Conservation (phyloP, 2,113 vertebrate genomes). For the Lipophrys pholis region DNA sequence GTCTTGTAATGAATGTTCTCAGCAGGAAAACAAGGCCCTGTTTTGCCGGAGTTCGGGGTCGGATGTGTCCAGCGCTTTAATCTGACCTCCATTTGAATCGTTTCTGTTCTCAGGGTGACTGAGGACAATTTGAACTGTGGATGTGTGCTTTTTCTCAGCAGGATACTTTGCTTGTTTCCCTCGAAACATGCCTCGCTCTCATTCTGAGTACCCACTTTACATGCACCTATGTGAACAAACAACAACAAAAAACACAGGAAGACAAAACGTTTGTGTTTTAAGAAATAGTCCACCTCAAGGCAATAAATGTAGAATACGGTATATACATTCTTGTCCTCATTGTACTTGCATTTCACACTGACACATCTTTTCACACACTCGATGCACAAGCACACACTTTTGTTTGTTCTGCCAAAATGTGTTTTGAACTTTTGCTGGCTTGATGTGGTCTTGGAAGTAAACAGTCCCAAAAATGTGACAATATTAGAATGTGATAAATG, state of each 20-base stretch:
- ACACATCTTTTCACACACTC: constrained; percentile 44
- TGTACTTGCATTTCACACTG: constrained; percentile 23
- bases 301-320: neutral
- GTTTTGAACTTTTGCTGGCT: constrained; percentile 34
- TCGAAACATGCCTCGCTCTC: neutral
- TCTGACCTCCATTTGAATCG: constrained; percentile 19
- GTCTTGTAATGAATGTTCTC: constrained; percentile 64
- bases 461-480: constrained; percentile 44
- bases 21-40: constrained; percentile 68
- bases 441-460: constrained; percentile 45
- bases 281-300: neutral
- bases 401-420: constrained; percentile 40
- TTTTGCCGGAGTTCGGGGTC: constrained; percentile 67
- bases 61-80: constrained; percentile 32
- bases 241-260: neutral
- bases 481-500: constrained; percentile 47
- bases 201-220: neutral
- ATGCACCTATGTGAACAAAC: neutral
- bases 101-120: constrained; percentile 8
- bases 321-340: neutral
- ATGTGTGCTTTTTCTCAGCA: neutral
- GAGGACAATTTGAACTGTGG: constrained; percentile 12
- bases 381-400: constrained; percentile 17
- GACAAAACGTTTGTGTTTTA: neutral
- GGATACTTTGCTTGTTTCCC: neutral